Evolutionary conservation across 2,797 vertebrate species (phyloP).

Genomic region (Sebastes cheni): DNA sequence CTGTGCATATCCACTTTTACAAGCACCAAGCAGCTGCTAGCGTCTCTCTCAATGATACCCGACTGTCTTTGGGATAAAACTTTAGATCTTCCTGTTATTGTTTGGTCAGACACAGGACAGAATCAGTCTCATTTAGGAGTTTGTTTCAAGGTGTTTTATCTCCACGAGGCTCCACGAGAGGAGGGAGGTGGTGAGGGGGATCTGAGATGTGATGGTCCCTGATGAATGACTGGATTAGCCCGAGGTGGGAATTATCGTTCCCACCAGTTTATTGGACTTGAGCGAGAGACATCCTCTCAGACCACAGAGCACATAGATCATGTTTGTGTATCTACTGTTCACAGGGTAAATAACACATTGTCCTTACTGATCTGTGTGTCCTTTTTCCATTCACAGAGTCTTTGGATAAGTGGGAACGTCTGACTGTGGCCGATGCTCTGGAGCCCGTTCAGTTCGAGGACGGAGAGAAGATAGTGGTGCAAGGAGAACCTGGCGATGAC

Average conservation of each 20-base stretch:
- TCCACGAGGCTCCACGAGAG: conserved; percentile 6
- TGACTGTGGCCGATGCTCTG: conserved; percentile 95
- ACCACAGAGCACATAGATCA: not conserved
- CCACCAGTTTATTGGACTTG: conserved; percentile 20
- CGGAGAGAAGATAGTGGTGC: conserved; percentile 97
- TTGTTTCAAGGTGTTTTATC: conserved; percentile 44
- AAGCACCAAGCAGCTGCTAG: not conserved
- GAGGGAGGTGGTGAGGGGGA: conserved; percentile 14
- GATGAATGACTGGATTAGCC: conserved; percentile 68
- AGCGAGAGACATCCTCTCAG: conserved; percentile 10
- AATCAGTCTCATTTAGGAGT: conserved; percentile 16
- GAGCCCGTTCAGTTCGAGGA: conserved; percentile 98
- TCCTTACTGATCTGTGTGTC: not conserved
- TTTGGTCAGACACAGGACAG: not conserved
- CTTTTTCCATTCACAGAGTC: conserved; percentile 84
- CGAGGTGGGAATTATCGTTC: conserved; percentile 35
- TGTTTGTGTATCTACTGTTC: not conserved
- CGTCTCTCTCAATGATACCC: not conserved
- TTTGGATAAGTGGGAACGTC: conserved; percentile 97
- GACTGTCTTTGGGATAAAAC: not conserved
- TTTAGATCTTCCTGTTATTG: not conserved
- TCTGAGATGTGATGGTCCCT: conserved; percentile 38
- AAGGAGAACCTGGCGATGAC: conserved; percentile 96
- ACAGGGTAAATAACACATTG: not conserved
- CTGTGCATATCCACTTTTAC: not conserved